Conservation (phyloP, 2,888 invertebrate species). For the Agrotis clavis region DNA sequence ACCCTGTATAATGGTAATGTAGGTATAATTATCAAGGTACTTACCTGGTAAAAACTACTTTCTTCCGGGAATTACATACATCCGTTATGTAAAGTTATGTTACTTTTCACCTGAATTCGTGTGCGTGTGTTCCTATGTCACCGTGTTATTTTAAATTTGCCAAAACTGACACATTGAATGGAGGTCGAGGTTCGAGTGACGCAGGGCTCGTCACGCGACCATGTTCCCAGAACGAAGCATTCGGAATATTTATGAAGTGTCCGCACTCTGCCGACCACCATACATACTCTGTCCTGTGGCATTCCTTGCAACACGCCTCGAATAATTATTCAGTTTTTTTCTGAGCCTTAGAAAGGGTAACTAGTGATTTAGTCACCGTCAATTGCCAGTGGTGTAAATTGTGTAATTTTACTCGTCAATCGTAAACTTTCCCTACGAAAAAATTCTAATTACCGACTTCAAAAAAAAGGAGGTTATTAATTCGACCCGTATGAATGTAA, state of each 20-base stretch:
- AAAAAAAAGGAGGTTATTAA: too few species aligned
- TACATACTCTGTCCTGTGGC: slow-evolving; percentile 14
- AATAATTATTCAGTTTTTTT: neutral
- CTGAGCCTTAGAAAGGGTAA: neutral
- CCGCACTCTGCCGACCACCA: neutral
- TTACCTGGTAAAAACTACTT: neutral
- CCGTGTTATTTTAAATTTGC: slow-evolving; percentile 17
- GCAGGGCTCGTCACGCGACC: slow-evolving; percentile 48
- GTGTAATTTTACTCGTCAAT: neutral
- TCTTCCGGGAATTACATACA: neutral
- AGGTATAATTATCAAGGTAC: neutral
- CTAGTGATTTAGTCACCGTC: neutral
- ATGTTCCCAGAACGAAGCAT: slow-evolving; percentile 28
- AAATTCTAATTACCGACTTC: too few species aligned
- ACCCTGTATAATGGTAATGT: too few species aligned
- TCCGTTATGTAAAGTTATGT: slow-evolving; percentile 3
- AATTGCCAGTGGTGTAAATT: too few species aligned
- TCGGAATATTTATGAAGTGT: slow-evolving; percentile 28
- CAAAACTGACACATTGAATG: slow-evolving; percentile 33
- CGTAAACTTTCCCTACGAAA: too few species aligned
- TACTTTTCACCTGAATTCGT: neutral
- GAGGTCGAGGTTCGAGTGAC: slow-evolving; percentile 29
- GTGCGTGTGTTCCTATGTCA: neutral
- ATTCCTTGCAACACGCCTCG: neutral
- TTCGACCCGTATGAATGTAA: too few species aligned